Evolutionary conservation across 1,140 invertebrate genomes (phyloP).

Genomic region (Lethrus apterus): DNA sequence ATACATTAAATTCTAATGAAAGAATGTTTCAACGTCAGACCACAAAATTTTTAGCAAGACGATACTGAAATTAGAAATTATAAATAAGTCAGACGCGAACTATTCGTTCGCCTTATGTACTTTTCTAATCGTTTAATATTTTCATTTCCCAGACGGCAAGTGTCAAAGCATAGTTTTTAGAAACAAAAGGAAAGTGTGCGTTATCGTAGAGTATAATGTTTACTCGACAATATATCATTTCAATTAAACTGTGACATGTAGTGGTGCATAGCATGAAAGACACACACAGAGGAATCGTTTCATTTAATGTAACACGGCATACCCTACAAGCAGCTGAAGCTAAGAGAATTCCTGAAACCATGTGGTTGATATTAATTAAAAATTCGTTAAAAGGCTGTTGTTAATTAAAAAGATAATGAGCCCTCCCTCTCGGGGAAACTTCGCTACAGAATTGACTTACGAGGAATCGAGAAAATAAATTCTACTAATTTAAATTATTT

Average conservation of each 20-base stretch:
- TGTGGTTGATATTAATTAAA: conserved; percentile 24
- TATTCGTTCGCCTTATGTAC: conserved; percentile 11
- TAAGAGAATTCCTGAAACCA: conserved; percentile 11
- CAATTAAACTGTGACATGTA: conserved; percentile 14
- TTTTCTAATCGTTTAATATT: neutral
- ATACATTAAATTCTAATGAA: conserved; percentile 11
- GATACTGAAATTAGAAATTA: too few relatives aligned
- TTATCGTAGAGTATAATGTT: conserved; percentile 8
- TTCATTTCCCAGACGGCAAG: conserved; percentile 1
- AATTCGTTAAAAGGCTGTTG: conserved; percentile 21
- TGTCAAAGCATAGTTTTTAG: conserved; percentile 10
- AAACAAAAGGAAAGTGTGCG: neutral
- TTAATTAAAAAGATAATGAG: conserved; percentile 26
- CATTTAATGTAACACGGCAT: conserved; percentile 10
- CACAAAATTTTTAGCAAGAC: too few relatives aligned
- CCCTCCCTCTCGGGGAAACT: conserved; percentile 6
- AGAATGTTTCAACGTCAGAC: too few relatives aligned
- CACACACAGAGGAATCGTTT: conserved; percentile 9
- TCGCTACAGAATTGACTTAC: conserved; percentile 16
- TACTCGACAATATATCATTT: conserved; percentile 12
- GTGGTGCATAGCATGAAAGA: conserved; percentile 12
- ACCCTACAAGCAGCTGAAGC: conserved; percentile 9
- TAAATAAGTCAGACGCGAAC: conserved; percentile 5
- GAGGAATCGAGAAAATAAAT: conserved; percentile 18
- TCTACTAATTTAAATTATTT: conserved; percentile 24